These are phyloP conservation scores for Luehdorfia chinensis DNA, from an alignment of 1,140 invertebrate genomes.

Conservation along the genomic window DNA sequence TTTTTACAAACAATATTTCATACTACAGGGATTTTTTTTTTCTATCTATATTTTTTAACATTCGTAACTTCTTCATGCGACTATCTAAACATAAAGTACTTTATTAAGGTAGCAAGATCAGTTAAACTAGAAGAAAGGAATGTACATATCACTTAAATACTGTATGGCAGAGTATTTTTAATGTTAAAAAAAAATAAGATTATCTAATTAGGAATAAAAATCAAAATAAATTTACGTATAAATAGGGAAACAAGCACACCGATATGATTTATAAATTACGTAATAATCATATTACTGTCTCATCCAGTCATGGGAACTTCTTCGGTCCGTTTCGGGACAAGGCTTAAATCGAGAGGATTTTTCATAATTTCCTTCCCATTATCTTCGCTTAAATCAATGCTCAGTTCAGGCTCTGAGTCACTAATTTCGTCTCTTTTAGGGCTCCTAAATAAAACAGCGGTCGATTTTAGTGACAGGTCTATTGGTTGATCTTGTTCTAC, in stretches of 20 bases:
- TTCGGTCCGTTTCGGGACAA: conserved; percentile 73
- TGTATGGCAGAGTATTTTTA: conserved; percentile 66
- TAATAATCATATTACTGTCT: conserved; percentile 16
- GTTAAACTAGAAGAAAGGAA: conserved; percentile 61
- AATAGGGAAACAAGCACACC: conserved; percentile 36
- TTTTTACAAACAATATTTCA: no score
- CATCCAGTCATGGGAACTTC: conserved; percentile 73
- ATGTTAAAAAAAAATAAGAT: no score
- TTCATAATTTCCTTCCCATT: conserved; percentile 72
- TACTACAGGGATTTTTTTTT: no score
- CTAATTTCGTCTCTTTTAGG: conserved; percentile 74
- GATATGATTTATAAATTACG: neutral
- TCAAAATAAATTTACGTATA: conserved; percentile 48
- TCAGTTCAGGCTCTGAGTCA: conserved; percentile 69
- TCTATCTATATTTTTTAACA: no score
- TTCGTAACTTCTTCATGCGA: no score
- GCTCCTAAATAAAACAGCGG: conserved; percentile 70
- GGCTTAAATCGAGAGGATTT: conserved; percentile 83
- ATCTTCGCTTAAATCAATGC: conserved; percentile 70
- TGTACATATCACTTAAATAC: conserved; percentile 67
- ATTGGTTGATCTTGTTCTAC: conserved; percentile 85
- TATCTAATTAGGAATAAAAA: conserved; percentile 40
- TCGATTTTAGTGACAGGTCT: conserved; percentile 84
- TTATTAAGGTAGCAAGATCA: conserved; percentile 51
- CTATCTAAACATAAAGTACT: conserved; percentile 33